Conservation (phyloP, 2,113 vertebrate genomes). For the Asarcornis scutulata region DNA sequence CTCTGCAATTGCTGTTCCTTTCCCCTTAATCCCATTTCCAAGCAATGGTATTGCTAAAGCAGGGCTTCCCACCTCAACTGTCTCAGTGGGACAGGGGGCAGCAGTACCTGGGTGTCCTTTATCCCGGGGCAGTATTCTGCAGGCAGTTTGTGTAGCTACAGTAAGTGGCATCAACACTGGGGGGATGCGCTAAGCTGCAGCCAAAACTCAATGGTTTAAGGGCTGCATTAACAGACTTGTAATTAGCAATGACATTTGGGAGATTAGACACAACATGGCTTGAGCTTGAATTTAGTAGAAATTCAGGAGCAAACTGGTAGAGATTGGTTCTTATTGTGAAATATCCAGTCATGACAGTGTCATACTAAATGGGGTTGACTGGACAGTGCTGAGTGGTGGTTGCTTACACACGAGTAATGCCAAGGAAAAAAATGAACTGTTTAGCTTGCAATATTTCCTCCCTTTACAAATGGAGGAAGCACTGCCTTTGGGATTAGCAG, state of each 20-base stretch:
- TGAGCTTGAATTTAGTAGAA: not conserved
- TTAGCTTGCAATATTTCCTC: not conserved
- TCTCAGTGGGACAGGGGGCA: not conserved
- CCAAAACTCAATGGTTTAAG: not conserved
- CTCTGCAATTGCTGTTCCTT: constrained; percentile 35
- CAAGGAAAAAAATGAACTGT: not conserved
- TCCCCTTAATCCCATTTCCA: constrained; percentile 14
- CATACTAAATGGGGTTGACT: not conserved
- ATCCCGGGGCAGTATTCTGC: not conserved
- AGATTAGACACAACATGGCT: not conserved
- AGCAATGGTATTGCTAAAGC: not conserved
- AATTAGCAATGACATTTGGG: not conserved
- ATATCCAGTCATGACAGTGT: not conserved
- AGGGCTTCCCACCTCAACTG: constrained; percentile 9
- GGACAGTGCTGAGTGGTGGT: not conserved
- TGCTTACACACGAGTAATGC: not conserved
- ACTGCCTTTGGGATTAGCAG: not conserved
- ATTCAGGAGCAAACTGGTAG: not conserved
- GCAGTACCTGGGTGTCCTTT: not conserved
- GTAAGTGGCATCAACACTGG: not conserved
- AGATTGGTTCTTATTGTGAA: not conserved
- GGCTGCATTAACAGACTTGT: not conserved
- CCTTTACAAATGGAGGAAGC: constrained; percentile 13
- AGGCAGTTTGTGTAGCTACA: not conserved
- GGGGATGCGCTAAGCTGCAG: not conserved